Percentiles rank a stretch among this genome's conserved stretches.
Conservation (phyloP, 1,140 invertebrate genomes). For the Melitaea cinxia region DNA sequence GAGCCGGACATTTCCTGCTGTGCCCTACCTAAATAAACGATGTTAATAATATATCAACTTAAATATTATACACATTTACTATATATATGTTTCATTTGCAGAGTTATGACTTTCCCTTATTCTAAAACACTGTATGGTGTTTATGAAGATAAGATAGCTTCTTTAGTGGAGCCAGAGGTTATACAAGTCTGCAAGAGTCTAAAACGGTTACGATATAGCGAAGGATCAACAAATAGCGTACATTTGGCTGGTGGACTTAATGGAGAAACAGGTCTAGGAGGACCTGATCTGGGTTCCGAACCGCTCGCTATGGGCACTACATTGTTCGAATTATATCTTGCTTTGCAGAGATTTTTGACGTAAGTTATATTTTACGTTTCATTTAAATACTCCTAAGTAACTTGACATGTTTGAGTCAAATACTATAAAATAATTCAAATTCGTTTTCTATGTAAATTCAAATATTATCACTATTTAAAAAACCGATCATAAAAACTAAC, state of each 20-base stretch:
- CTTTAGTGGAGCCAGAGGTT: conserved; percentile 87
- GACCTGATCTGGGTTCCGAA: conserved; percentile 80
- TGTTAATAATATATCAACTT: no score
- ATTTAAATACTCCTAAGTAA: neutral
- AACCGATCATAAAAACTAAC: no score
- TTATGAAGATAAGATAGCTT: conserved; percentile 89
- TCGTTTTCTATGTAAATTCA: no score
- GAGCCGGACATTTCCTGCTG: no score
- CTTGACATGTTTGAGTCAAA: neutral
- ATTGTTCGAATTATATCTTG: conserved; percentile 95
- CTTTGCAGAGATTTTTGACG: conserved; percentile 90
- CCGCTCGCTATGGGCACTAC: conserved; percentile 90
- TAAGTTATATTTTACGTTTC: conserved; percentile 49
- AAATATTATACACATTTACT: neutral
- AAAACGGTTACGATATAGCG: conserved; percentile 82
- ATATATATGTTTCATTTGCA: conserved; percentile 56
- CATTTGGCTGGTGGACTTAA: conserved; percentile 78
- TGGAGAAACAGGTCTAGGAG: conserved; percentile 72
- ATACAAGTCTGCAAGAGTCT: conserved; percentile 87
- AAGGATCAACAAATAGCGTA: conserved; percentile 64
- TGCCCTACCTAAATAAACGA: no score
- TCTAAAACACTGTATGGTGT: conserved; percentile 87
- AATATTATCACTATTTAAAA: no score
- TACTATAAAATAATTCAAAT: no score
- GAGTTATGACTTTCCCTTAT: conserved; percentile 87